Evolutionary conservation across 1,140 invertebrate species (phyloP).

Genomic region (Himalopsyche phryganea): DNA sequence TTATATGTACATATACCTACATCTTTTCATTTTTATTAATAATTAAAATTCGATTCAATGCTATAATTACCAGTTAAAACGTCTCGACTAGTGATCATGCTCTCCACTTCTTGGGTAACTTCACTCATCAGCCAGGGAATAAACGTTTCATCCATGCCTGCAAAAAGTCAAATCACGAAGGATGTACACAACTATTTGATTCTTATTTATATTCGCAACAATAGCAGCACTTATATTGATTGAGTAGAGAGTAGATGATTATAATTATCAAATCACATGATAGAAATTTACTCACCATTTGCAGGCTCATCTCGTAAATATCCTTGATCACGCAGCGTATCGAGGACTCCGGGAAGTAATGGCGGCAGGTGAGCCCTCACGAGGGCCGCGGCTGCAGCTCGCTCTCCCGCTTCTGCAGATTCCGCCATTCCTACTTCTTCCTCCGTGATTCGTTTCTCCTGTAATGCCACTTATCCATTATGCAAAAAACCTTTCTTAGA

Average conservation of each 20-base stretch:
- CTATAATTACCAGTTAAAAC: constrained; percentile 67
- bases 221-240: no score
- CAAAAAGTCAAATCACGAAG: constrained; percentile 28
- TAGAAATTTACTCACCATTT: constrained; percentile 8
- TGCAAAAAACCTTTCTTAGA: no score
- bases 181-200: neutral
- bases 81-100: constrained; percentile 72
- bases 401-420: constrained; percentile 54
- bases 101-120: constrained; percentile 74
- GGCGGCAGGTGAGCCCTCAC: constrained; percentile 81
- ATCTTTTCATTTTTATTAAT: no score
- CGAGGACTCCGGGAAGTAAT: constrained; percentile 77
- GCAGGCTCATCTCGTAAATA: constrained; percentile 56
- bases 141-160: constrained; percentile 73
- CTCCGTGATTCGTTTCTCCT: constrained; percentile 38
- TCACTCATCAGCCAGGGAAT: constrained; percentile 86
- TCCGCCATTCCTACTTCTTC: constrained; percentile 57
- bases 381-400: constrained; percentile 74
- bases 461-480: constrained; percentile 37
- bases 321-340: constrained; percentile 72
- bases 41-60: no score
- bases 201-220: constrained; percentile 7
- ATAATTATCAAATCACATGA: no score
- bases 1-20: no score
- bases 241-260: no score